Evolutionary conservation across 1,140 invertebrate species (phyloP), one percentile per base, ranked within the genome.

Genomic region (Oncopeltus fasciatus): DNA sequence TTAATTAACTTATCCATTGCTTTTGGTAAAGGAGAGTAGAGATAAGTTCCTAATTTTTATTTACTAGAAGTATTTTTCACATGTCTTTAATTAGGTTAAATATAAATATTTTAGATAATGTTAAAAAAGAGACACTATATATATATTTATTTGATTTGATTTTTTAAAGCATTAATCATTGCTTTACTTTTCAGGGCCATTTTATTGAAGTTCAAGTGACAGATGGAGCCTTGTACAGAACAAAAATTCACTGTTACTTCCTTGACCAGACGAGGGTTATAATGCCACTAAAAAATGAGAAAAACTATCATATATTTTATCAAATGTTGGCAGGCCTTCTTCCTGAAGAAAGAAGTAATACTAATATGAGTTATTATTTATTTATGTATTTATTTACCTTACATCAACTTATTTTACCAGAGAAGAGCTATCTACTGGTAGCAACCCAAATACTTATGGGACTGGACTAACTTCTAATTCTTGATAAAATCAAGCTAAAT

Each of bases 251-350:
- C 72, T 95, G 91, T 73, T 95, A 95, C 71, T 95, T 95, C 75
- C 75, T 93, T 65, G 92, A 96, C 71, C 89, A 95, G 75, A 93
- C 89, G 28, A 81, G 93, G 59, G 91, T 95, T 16, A 92, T 94
- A 62, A 78, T 83, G 28, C 89, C 89, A 4, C 76, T 90, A 65
- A 78, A 84, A 9, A 85, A 87, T 69, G 92, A 95, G 75, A 92
- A 93, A 70, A 96, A 95, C 76, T 97, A 95, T 72, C 92, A 96
- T 71, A 95, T 96, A 71, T 97, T 97, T 77, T 97, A 97, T 76
- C 92, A 97, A 76, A 88, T 97, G 86, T 76, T 97, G 26, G 91
- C 91, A 16, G 92, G 92, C 2, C 79, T 97, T 1, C 85, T 84
- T 14, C 74, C 82, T 51, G 92, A 95, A 67, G 93, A 95, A 75